Conservation (phyloP, 2,113 vertebrate species). For the Otus sunia region DNA sequence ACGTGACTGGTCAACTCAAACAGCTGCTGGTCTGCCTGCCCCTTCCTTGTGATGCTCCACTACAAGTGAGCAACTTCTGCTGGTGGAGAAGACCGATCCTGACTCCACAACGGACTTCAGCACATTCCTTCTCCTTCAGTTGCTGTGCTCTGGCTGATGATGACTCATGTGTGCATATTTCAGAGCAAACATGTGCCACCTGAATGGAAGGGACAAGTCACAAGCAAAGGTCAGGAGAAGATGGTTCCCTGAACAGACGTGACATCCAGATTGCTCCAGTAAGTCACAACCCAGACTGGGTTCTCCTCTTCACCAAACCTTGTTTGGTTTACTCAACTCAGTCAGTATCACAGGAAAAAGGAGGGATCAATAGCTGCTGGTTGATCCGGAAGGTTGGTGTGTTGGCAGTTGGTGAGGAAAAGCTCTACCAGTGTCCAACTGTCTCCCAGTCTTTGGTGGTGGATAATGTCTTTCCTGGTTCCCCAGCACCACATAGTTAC, state of each 20-base stretch:
- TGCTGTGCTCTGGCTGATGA: background rate
- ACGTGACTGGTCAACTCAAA: background rate
- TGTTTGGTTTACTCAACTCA: background rate
- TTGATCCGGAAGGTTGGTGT: background rate
- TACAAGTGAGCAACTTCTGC: background rate
- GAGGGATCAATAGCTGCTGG: background rate
- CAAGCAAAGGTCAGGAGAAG: background rate
- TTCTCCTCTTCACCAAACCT: background rate
- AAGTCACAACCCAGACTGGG: fast-evolving
- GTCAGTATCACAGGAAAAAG: background rate
- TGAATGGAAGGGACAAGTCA: background rate
- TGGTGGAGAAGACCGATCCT: background rate
- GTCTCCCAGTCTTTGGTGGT: background rate
- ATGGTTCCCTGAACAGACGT: background rate
- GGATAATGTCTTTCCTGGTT: background rate
- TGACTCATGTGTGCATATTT: fast-evolving
- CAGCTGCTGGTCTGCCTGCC: background rate
- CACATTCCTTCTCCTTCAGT: background rate
- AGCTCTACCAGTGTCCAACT: background rate
- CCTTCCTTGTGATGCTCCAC: background rate
- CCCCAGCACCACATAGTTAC: background rate
- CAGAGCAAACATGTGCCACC: background rate
- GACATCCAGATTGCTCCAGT: background rate
- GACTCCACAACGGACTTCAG: background rate
- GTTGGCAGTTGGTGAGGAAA: background rate